A percentile compares a stretch with the other conserved stretches of the same genome.
Evolutionary conservation across 2,113 vertebrate species (phyloP).

Genomic region (Proterorhinus semilunaris): DNA sequence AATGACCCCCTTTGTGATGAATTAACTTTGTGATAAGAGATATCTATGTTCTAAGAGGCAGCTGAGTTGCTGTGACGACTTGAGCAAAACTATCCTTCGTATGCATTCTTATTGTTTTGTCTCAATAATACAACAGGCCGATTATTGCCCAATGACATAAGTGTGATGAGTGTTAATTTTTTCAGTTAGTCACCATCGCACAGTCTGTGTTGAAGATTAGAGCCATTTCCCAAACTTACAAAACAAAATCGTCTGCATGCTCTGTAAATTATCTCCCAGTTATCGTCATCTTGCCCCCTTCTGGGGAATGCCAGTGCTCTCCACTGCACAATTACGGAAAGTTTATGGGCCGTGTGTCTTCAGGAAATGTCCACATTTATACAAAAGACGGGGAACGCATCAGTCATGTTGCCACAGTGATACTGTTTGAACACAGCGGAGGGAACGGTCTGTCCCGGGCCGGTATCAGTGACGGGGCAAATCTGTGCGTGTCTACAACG

Average conservation of each 20-base stretch:
- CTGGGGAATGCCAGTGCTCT: slow-evolving; percentile 44
- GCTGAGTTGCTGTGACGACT: no score
- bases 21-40: no score
- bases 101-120: no score
- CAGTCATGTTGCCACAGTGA: slow-evolving; percentile 77
- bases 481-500: slow-evolving; percentile 46
- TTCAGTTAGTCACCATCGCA: background rate
- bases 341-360: slow-evolving; percentile 55
- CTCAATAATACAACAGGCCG: background rate
- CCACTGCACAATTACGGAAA: slow-evolving; percentile 28
- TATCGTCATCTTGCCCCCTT: slow-evolving; percentile 1
- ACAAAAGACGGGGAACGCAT: slow-evolving; percentile 68
- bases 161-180: slow-evolving; percentile 5
- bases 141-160: slow-evolving; percentile 4
- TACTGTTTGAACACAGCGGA: slow-evolving; percentile 42
- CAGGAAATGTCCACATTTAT: slow-evolving; percentile 60
- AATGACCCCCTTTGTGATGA: no score
- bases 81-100: no score
- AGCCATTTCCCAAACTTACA: background rate
- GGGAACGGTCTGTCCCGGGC: slow-evolving; percentile 29
- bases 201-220: background rate
- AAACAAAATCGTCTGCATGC: background rate
- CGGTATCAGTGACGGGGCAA: slow-evolving; percentile 32
- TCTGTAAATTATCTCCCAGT: background rate
- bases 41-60: no score